phyloP scores from a whole-genome alignment of 2,888 invertebrate genomes.

The Anorthoa munda region DNA sequence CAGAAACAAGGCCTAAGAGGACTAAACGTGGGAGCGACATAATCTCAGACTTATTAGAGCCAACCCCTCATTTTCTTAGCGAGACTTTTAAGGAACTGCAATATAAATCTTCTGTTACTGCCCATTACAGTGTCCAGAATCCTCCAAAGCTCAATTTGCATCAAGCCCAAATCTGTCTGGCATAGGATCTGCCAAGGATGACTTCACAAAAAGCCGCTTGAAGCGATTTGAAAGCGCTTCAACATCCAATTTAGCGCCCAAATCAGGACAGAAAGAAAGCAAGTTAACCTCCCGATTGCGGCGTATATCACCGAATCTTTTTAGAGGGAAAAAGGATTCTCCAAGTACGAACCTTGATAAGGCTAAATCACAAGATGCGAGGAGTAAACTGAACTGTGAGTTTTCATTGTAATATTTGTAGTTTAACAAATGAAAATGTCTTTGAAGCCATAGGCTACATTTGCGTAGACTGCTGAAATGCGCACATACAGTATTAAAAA shows the following conservation, averaged over 20 bases:
- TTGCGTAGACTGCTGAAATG: no score
- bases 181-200: slow-evolving; percentile 71
- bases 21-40: no score
- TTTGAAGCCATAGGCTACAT: no score
- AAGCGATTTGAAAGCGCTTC: slow-evolving; percentile 82
- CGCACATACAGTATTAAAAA: no score
- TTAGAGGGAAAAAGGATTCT: slow-evolving; percentile 76
- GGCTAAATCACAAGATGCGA: slow-evolving; percentile 68
- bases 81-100: background rate
- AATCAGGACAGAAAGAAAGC: slow-evolving; percentile 70
- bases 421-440: background rate
- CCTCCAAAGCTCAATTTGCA: slow-evolving; percentile 81
- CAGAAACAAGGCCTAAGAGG: no score
- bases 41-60: background rate
- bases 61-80: background rate
- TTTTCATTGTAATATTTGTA: slow-evolving; percentile 30
- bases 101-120: background rate
- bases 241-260: slow-evolving; percentile 77
- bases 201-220: slow-evolving; percentile 73
- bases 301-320: slow-evolving; percentile 82
- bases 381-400: slow-evolving; percentile 81
- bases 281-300: slow-evolving; percentile 78
- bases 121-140: slow-evolving; percentile 78
- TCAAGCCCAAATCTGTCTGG: slow-evolving; percentile 86
- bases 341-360: slow-evolving; percentile 70